Base-by-base conservation (phyloP, 1,140 invertebrate genomes). In the Ceratina australensis region DNA sequence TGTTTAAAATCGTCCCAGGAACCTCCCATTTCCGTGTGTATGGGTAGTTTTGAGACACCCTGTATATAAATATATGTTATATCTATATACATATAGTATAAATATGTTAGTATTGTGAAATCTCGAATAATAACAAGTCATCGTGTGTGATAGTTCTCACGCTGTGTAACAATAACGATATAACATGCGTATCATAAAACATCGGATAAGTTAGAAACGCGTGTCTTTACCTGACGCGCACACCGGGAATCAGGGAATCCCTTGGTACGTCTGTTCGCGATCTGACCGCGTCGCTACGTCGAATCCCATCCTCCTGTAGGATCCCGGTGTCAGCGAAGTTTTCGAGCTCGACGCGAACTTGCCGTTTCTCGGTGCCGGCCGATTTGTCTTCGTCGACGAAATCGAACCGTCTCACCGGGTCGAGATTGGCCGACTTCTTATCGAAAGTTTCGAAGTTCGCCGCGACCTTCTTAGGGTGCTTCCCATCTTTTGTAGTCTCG, bases 281-380 rank as follows among this genome's bases (percentile, higher is more conserved):
- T 28, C 81, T 87, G 26, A 85, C 80, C 22, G 64, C 69, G 47
- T 89, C 87, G 16, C 85, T 20, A 81, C 86, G 89, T 49, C 77
- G 83, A 12, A 86, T 63, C 13, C 87, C 87, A 8, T 90, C 87
- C 24, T 91, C 89, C 10, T 90, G 84, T 3, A 91, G 71, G 7
- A 91, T 83, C 3, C 91, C 90, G 22, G 87, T 81, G 65, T 87
- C 85, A 56, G 89, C 86, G 24, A 91, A 92, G 81, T 88, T 91
- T 50, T 92, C 90, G 16, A 91, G 77, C 47, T 91, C 87, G 0
- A 91, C 79, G 20, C 87, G 86, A 13, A 88, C 84, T 81, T 90
- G 88, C 59, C 89, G 86, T 68, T 89, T 89, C 22, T 82, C 4
- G 0, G 80, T 79, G 22, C 20, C 22, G 0, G 67, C 69, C 50